Evolutionary conservation across 30 jellyfish, hydroid and myxozoan genomes (phyloP).

Genomic region (Sanderia malayensis): DNA sequence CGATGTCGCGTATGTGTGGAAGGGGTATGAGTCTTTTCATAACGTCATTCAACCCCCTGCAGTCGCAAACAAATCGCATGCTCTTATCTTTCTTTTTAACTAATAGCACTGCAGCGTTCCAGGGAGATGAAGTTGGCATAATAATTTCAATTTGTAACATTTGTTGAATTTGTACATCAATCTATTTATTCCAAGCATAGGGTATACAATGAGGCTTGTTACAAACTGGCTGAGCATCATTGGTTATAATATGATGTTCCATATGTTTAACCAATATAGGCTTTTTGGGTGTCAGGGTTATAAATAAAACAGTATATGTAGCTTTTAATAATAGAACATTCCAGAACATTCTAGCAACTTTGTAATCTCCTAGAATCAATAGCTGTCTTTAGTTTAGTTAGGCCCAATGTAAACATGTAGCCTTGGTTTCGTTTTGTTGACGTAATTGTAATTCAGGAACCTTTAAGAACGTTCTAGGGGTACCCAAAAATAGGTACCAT

Average conservation of each 20-base stretch:
- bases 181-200: slow-evolving; percentile 25
- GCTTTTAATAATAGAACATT: background rate
- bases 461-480: background rate
- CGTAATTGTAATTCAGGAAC: background rate
- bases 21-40: background rate
- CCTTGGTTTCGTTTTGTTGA: slow-evolving; percentile 1
- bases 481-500: background rate
- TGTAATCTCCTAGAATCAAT: background rate
- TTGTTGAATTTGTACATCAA: slow-evolving; percentile 28
- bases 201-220: slow-evolving; percentile 29
- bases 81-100: slow-evolving; percentile 43
- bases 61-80: slow-evolving; percentile 33
- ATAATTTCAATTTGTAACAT: slow-evolving; percentile 33
- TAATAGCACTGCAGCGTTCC: slow-evolving; percentile 40
- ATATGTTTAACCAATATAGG: slow-evolving; percentile 1
- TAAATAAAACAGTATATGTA: background rate
- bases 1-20: slow-evolving; percentile 15
- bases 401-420: slow-evolving; percentile 3
- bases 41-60: slow-evolving; percentile 2
- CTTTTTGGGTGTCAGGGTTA: slow-evolving; percentile 14
- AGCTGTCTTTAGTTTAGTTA: background rate
- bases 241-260: slow-evolving; percentile 25
- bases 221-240: slow-evolving; percentile 32
- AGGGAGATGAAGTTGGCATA: slow-evolving; percentile 47
- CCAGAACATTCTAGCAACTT: background rate